Evolutionary conservation across 2,797 vertebrate genomes (phyloP), one percentile per base, ranked within the genome.

Genomic region (Moxostoma hubbsi): DNA sequence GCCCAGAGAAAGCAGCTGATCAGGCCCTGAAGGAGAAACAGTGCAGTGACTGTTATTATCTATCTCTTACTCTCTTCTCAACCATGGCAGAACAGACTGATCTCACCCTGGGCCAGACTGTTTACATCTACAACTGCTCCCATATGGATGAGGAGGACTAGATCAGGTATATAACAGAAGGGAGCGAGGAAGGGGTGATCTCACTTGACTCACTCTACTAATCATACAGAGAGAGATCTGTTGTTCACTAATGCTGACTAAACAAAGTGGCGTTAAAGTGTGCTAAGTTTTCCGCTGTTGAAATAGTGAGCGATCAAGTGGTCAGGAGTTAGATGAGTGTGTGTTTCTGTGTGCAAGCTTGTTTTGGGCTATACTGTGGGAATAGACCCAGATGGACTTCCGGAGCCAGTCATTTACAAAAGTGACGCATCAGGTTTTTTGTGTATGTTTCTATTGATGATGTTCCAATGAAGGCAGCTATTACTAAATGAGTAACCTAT

Each of bases 121-220:
- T 75, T 55, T 65, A 46, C 50, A 47, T 65, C 73, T 75, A 24
- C 50, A 49, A 15, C 71, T 73, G 12, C 58, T 61, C 71, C 62
- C 45, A 66, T 64, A 54, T 53, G 61, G 70, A 73, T 46, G 57
- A 61, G 54, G 62, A 66, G 62, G 62, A 75, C 55, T 65, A 75
- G 73, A 75, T 75, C 62, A 75, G 73, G 73, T 75, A 75, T 55
- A 75, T 55, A 57, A 53, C 72, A 64, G 61, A 9, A n/a, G 50
- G 0, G 43, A 36, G 36, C 36, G 36, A 36, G 36, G 36, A 4
- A 36, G 36, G 36, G 36, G 36, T 36, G 36, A 36, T 4, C 62
- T 75, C 43, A 18, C 62, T 46, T 6, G 5, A 47, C 59, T 74
- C 13, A 3, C 49, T 53, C 13, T 74, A 74, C 72, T 74, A 63